Evolutionary conservation across 2,888 invertebrate genomes (phyloP), one percentile per base, ranked within the genome.

Genomic region (Eulithis testata): DNA sequence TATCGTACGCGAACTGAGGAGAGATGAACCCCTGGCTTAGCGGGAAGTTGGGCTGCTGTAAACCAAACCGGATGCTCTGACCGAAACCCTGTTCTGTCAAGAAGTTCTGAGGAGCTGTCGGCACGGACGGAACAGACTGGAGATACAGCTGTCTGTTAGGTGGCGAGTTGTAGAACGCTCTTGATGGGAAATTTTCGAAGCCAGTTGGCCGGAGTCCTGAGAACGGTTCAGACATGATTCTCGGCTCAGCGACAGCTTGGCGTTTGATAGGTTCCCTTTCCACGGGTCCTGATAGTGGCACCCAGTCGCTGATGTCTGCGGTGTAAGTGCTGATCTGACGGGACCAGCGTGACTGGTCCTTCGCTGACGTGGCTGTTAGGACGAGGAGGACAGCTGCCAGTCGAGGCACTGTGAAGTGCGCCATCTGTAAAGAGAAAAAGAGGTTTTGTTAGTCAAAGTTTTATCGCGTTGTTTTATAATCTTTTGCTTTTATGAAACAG

Each of bases 321-420:
- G 89, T 92, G 76, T 92, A 91, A 6, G 91, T 84, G 81, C 91
- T 91, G 80, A 93, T 89, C 72, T 93, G 93, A 11, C 93, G 85
- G 14, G 93, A 93, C 93, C 93, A 93, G 80, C 93, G 83, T n/a
- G 85, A 76, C 70, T 87, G 87, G 49, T 86, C 86, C 67, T 83
- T 84, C 11, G 80, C 81, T 61, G 85, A 73, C 62, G 83, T 78
- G 65, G 80, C 72, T 37, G 82, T 81, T 45, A 88, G 76, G 65
- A 90, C 72, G 49, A 82, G 66, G 67, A 84, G 72, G 65, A 89
- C 74, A 74, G 84, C 84, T 73, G 84, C 81, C 70, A 88, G 66
- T 63, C 74, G 80, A 69, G 76, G 83, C 78, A 79, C 76, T 71
- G 74, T 77, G 72, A 81, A 81, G 80, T 84, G 85, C 84, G 86